These are phyloP conservation scores for Ephialtes manifestator DNA, from an alignment of 2,888 invertebrate species.

Conservation along the genomic window DNA sequence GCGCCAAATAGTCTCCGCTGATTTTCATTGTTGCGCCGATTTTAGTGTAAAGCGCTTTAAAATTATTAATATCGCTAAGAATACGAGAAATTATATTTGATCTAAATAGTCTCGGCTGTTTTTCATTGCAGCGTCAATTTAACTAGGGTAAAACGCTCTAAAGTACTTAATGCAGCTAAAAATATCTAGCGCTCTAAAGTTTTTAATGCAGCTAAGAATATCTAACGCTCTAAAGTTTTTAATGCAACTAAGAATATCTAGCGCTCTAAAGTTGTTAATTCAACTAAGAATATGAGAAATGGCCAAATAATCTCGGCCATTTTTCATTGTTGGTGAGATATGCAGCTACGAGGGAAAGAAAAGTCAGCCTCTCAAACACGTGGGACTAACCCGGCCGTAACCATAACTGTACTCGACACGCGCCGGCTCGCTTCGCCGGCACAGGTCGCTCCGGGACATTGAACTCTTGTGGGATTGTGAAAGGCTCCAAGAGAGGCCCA, in stretches of 20 bases:
- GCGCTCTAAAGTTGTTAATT: no score
- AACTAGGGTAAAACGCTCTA: no score
- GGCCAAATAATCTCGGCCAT: background rate
- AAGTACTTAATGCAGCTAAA: no score
- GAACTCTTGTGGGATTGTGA: slow-evolving; percentile 78
- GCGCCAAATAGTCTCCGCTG: background rate
- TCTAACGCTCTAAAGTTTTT: no score
- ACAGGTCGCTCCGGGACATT: slow-evolving; percentile 75
- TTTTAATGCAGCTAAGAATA: no score
- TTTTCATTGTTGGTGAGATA: background rate
- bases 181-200: no score
- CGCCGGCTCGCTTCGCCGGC: slow-evolving; percentile 66
- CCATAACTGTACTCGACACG: slow-evolving; percentile 74
- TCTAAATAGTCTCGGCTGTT: background rate
- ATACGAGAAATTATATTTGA: no score
- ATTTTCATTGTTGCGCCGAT: no score
- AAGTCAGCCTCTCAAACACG: slow-evolving; percentile 49
- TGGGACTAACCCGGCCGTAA: slow-evolving; percentile 65
- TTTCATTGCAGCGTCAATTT: background rate
- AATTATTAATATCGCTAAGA: no score
- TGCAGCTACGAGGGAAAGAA: slow-evolving; percentile 5
- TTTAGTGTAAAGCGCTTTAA: no score
- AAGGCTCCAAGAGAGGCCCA: slow-evolving; percentile 72
- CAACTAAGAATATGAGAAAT: no score
- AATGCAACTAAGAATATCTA: no score